Evolutionary conservation across 2,888 invertebrate species (phyloP).

Genomic region (Diadromus collaris): DNA sequence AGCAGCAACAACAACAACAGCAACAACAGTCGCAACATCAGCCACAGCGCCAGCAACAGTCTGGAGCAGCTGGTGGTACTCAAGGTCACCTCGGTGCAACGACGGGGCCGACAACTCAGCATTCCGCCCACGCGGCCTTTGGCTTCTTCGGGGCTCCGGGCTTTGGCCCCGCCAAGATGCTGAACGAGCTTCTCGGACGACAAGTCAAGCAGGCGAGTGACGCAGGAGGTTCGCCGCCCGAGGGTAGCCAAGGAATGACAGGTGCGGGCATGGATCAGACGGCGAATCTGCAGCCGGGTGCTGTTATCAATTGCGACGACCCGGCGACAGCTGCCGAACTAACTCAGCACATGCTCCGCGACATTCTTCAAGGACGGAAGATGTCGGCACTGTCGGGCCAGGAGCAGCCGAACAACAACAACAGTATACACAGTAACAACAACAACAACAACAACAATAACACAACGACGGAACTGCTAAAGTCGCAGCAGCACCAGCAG

Average conservation of each 20-base stretch:
- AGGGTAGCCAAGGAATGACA: conserved; percentile 80
- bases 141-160: conserved; percentile 91
- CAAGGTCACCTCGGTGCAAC: conserved; percentile 80
- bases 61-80: conserved; percentile 74
- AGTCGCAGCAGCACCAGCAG: conserved; percentile 81
- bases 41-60: conserved; percentile 86
- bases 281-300: conserved; percentile 79
- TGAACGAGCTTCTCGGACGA: conserved; percentile 93
- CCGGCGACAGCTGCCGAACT: conserved; percentile 82
- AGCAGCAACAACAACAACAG: conserved; percentile 73
- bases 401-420: conserved; percentile 83
- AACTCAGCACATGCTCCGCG: conserved; percentile 93
- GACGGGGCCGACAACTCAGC: conserved; percentile 80
- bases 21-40: conserved; percentile 65
- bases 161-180: conserved; percentile 94
- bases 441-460: conserved; percentile 83
- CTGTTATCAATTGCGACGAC: conserved; percentile 82
- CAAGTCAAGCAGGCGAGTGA: conserved; percentile 88
- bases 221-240: conserved; percentile 82
- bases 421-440: conserved; percentile 80
- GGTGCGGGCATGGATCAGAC: conserved; percentile 80
- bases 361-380: conserved; percentile 94
- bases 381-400: conserved; percentile 89
- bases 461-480: conserved; percentile 80
- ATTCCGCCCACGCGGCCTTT: conserved; percentile 85